Conservation (phyloP, 2,888 invertebrate species). For the Melipona bicolor region DNA sequence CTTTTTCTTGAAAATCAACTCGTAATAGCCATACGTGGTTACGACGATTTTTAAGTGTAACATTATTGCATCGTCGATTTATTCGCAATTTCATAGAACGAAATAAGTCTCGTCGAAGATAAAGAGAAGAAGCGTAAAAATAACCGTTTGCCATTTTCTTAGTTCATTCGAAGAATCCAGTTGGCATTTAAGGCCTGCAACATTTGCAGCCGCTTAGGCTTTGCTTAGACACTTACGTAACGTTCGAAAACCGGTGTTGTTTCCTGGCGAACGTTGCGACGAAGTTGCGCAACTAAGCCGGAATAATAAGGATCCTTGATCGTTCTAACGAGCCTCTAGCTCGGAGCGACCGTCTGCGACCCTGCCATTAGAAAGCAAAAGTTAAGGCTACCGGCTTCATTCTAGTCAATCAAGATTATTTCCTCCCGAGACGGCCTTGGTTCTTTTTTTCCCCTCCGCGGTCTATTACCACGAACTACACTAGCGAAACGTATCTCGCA, state of each 20-base stretch:
- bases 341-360: conserved; percentile 74
- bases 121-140: neutral
- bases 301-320: conserved; percentile 64
- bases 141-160: neutral
- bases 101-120: too few relatives aligned
- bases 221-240: conserved; percentile 57
- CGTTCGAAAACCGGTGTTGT: conserved; percentile 39
- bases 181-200: conserved; percentile 46
- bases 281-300: conserved; percentile 65
- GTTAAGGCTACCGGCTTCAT: conserved; percentile 70
- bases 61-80: too few relatives aligned
- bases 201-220: conserved; percentile 49
- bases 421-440: conserved; percentile 57
- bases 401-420: conserved; percentile 56
- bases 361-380: conserved; percentile 77
- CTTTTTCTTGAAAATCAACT: too few relatives aligned
- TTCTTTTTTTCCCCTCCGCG: conserved; percentile 3
- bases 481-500: neutral
- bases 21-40: too few relatives aligned
- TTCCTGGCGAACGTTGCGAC: conserved; percentile 22
- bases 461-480: conserved; percentile 42
- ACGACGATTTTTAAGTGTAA: too few relatives aligned
- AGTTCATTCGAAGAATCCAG: conserved; percentile 29
- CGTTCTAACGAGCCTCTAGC: conserved; percentile 56
- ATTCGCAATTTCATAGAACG: too few relatives aligned